Evolutionary conservation across 2,797 vertebrate genomes (phyloP), one percentile per base, ranked within the genome.

Genomic region (Falco peregrinus): DNA sequence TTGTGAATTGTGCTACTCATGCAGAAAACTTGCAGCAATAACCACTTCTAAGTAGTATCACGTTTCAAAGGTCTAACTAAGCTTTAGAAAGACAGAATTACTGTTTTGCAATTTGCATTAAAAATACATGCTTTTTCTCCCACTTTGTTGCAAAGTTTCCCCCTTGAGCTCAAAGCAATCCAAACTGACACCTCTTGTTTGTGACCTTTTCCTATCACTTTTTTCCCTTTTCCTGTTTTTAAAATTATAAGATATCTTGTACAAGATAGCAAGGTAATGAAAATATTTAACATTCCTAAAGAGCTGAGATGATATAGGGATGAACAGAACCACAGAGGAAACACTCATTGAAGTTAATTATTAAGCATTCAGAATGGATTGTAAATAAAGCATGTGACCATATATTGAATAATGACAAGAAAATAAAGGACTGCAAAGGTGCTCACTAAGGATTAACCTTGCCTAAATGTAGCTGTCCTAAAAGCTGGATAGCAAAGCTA

Each of bases 21-120:
- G 47, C 29, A 67, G 85, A 86, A 94, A 95, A 93, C 50, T 16
- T 74, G 33, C 10, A 84, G 57, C 68, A 83, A 73, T 67, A 94
- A 73, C 47, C 3, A 21, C 47, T 85, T 80, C 54, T 63, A 89
- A 77, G 67, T 13, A 87, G 67, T 28, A 82, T 35, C 35, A 61
- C n/a, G 61, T 68, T 94, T 84, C 93, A 39, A 90, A 92, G 64
- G 70, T 93, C 53, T 76, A 75, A 15, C 19, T 68, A 88, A 76
- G 77, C 37, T 60, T 84, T 69, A 82, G 39, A 84, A 95, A 89
- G 50, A 85, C 2, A 39, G 25, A 22, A 81, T 81, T 73, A 83
- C 80, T 91, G 89, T 68, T 89, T 95, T 16, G 9, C 25, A 77
- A 77, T 79, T 60, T 74, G 31, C 63, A 95, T 84, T 54, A 63